Conservation (phyloP, 2,797 vertebrate species). For the Propithecus deckenii region DNA sequence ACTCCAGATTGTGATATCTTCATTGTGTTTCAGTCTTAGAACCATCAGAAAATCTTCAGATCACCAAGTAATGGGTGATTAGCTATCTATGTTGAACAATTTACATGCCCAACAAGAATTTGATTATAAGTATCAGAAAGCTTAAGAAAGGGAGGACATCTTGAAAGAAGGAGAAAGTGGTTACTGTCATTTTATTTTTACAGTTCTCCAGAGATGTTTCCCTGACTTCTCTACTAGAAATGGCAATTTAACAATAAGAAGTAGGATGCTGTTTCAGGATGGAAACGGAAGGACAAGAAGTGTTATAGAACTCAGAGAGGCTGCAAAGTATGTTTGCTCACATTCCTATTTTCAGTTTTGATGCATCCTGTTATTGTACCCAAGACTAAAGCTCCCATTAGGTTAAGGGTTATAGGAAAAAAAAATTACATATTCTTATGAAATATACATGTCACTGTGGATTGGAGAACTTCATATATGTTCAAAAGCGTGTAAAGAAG, state of each 20-base stretch:
- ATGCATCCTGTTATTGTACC: background rate
- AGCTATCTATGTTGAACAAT: background rate
- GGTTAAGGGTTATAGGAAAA: background rate
- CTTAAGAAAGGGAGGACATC: background rate
- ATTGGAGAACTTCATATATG: background rate
- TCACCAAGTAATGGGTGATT: conserved; percentile 17
- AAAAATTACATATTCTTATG: background rate
- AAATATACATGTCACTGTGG: background rate
- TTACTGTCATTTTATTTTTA: conserved; percentile 59
- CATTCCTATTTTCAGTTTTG: background rate
- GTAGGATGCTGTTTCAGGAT: conserved; percentile 92
- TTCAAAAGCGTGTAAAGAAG: background rate
- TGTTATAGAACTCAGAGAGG: conserved; percentile 91
- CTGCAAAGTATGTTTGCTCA: conserved; percentile 91
- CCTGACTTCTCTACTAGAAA: conserved; percentile 94
- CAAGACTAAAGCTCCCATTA: background rate
- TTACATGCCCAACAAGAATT: background rate
- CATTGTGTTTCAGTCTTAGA: background rate
- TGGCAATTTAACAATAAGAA: conserved; percentile 91
- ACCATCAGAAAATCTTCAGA: background rate
- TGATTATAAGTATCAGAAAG: background rate
- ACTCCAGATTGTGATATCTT: background rate
- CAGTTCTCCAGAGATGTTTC: conserved; percentile 97
- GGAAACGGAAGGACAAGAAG: conserved; percentile 89
- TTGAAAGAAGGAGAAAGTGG: background rate